Evolutionary conservation across 2,888 invertebrate species (phyloP).

Genomic region (Alloplasta piceator): DNA sequence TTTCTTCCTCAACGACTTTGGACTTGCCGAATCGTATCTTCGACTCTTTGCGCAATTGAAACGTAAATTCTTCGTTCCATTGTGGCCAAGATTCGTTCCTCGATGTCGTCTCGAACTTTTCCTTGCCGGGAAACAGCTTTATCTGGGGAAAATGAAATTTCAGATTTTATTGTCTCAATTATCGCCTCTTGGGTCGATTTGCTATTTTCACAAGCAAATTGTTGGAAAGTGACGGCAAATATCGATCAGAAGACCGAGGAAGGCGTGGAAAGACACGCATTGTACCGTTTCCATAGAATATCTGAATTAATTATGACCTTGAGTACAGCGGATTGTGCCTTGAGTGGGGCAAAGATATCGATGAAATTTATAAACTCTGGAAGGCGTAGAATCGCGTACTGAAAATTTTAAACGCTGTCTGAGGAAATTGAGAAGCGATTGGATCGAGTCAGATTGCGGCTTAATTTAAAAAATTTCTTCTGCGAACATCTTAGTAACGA

Average conservation of each 20-base stretch:
- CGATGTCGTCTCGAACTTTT: conserved; percentile 90
- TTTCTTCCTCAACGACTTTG: conserved; percentile 85
- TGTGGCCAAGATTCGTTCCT: conserved; percentile 92
- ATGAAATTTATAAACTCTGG: not conserved
- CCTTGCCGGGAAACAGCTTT: conserved; percentile 90
- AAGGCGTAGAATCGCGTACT: not conserved
- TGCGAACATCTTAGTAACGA: no score
- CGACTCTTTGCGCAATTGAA: conserved; percentile 86
- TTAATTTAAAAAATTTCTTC: no score
- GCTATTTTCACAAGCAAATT: not conserved
- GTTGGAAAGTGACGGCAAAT: not conserved
- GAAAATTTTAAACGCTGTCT: no score
- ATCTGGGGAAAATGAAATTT: conserved; percentile 82
- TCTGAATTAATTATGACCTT: conserved; percentile 47
- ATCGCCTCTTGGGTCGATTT: not conserved
- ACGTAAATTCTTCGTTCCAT: conserved; percentile 91
- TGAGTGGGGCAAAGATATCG: not conserved
- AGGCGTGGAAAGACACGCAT: conserved; percentile 1
- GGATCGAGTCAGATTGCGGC: no score
- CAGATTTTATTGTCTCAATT: not conserved
- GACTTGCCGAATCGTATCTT: conserved; percentile 83
- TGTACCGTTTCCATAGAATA: not conserved
- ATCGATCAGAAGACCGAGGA: conserved; percentile 11
- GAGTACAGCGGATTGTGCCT: not conserved
- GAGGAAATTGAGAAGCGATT: no score